A percentile compares a stretch with the other conserved stretches of the same genome.
phyloP scores from a whole-genome alignment of 1,140 invertebrate species.

The Drosophila hydei region DNA sequence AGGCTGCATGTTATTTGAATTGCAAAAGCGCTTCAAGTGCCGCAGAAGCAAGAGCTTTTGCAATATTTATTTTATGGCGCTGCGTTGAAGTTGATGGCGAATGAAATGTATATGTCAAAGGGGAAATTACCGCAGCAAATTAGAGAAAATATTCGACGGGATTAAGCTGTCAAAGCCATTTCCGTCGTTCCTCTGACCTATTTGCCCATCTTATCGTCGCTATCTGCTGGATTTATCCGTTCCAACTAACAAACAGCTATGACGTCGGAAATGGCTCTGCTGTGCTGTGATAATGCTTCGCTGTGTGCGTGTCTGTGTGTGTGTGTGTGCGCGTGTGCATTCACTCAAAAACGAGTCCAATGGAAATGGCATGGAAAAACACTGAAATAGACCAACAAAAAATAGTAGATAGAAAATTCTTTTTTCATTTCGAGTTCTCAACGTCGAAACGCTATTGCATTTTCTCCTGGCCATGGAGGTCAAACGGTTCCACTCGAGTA shows the following conservation, averaged over 20 bases:
- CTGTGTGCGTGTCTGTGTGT: neutral
- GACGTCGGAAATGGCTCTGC: conserved; percentile 59
- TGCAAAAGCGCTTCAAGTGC: conserved; percentile 28
- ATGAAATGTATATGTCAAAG: conserved; percentile 19
- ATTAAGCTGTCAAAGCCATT: conserved; percentile 71
- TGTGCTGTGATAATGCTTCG: conserved; percentile 26
- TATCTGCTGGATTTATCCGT: conserved; percentile 63
- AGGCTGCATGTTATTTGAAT: conserved; percentile 32
- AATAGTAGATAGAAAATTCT: neutral
- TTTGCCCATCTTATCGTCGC: conserved; percentile 14
- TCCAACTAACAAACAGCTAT: conserved; percentile 59
- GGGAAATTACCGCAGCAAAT: conserved; percentile 49
- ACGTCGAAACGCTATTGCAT: conserved; percentile 10
- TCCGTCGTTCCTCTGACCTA: conserved; percentile 57
- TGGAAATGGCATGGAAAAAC: conserved; percentile 39
- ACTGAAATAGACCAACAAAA: conserved; percentile 6
- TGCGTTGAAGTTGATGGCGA: conserved; percentile 3
- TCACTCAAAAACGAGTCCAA: conserved; percentile 37
- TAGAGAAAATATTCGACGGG: conserved; percentile 40
- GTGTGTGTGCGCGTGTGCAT: neutral
- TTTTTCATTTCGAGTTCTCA: neutral
- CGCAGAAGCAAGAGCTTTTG: neutral
- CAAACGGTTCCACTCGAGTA: conserved; percentile 26
- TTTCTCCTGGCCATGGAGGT: conserved; percentile 27
- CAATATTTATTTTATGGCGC: conserved; percentile 14